These are phyloP conservation scores for Pterobdella sp. DNA, from an alignment of 2,888 invertebrate genomes.

Conservation along the genomic window DNA sequence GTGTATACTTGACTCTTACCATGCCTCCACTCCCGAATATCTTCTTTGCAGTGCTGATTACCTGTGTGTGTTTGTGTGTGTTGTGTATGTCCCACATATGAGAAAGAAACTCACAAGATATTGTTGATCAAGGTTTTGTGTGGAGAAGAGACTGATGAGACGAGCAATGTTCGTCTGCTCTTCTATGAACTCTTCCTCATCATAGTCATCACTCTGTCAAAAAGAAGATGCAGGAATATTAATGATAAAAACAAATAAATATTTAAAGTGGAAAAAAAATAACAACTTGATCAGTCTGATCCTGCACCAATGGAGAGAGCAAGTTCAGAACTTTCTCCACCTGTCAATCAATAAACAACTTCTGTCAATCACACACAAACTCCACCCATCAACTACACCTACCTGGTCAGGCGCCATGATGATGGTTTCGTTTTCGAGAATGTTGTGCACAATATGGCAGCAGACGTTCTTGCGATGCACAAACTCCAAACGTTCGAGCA, in stretches of 20 bases:
- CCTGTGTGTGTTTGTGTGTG: conserved; percentile 53
- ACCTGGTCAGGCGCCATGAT: conserved; percentile 82
- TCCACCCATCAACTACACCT: conserved; percentile 1
- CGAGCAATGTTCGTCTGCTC: conserved; percentile 79
- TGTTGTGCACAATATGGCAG: conserved; percentile 78
- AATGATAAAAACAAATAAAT: background rate
- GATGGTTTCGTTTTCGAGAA: conserved; percentile 76
- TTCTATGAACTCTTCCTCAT: conserved; percentile 86
- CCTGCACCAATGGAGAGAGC: conserved; percentile 75
- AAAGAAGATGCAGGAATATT: background rate
- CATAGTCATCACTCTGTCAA: conserved; percentile 50
- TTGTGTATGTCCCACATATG: background rate
- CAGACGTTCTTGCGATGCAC: conserved; percentile 73
- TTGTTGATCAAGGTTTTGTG: conserved; percentile 58
- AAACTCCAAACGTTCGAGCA: conserved; percentile 80
- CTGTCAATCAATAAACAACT: conserved; percentile 53
- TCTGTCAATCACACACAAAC: background rate
- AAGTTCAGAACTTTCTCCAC: conserved; percentile 71
- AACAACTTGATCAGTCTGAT: conserved; percentile 53
- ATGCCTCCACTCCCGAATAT: conserved; percentile 84
- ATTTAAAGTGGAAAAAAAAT: background rate
- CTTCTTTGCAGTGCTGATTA: conserved; percentile 77
- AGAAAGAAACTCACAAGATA: conserved; percentile 48
- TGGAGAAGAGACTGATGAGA: conserved; percentile 53
- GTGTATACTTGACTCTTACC: conserved; percentile 74